These are phyloP conservation scores for Saccostrea cuccullata DNA, from an alignment of 1,140 invertebrate genomes.

Conservation along the genomic window DNA sequence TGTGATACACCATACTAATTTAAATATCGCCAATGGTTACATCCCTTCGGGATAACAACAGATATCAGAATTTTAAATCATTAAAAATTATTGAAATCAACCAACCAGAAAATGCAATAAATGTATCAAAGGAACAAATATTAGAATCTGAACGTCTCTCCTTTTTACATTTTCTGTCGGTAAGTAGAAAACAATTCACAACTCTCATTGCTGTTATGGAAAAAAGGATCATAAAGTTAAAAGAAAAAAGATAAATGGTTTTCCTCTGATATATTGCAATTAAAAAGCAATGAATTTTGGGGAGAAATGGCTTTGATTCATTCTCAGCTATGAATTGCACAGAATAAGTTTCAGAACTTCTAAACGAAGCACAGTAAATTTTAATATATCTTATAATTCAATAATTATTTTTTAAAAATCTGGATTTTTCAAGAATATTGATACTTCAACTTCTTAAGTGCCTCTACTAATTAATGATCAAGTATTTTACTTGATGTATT, in stretches of 20 bases:
- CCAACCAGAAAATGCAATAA: constrained; percentile 21
- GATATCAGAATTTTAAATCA: not conserved
- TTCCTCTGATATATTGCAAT: not conserved
- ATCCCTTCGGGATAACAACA: not conserved
- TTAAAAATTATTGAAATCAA: constrained; percentile 6
- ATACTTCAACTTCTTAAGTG: no score
- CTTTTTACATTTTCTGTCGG: constrained; percentile 7
- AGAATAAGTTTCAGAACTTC: no score
- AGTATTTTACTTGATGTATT: no score
- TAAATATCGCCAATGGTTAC: not conserved
- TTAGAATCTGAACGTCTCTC: not conserved
- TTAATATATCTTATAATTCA: no score
- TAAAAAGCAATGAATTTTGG: not conserved
- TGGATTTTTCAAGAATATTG: no score
- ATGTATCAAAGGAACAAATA: not conserved
- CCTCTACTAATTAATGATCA: no score
- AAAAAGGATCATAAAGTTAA: not conserved
- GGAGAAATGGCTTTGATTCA: no score
- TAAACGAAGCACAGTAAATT: no score
- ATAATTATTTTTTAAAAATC: no score
- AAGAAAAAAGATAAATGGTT: not conserved
- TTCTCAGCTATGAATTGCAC: no score
- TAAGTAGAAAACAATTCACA: not conserved
- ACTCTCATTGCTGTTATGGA: not conserved
- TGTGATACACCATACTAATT: not conserved